Evolutionary conservation across 2,113 vertebrate genomes (phyloP), one percentile per base, ranked within the genome.

Genomic region (Terrapene triunguis): DNA sequence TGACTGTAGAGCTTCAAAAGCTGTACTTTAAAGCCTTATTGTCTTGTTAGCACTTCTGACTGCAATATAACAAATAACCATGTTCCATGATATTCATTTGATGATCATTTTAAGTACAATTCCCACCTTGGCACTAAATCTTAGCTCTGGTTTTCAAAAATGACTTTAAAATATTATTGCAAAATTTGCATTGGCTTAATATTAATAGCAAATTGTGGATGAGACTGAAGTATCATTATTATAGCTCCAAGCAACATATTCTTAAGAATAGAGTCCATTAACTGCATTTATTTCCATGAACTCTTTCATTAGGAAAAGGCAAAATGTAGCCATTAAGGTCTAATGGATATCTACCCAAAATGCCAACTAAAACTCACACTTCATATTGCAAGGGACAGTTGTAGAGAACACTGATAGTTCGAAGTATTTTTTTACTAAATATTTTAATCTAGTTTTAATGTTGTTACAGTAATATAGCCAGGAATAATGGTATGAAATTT

Each of bases 181-280:
- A 95, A 96, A 94, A 96, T 97, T 95, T 96, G 89, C 92, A 96
- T 97, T 96, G 91, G 84, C 94, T 95, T 85, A 94, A 96, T 92
- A 96, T 96, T 95, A 97, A 95, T 96, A 96, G 93, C 90, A 92
- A 95, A 97, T 79, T 93, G 92, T 97, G 94, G 89, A 93, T 95
- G 95, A 96, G 90, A 94, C 87, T 94, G 89, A 96, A 95, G 93
- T 96, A 91, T 96, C 92, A 81, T 97, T 96, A 95, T 96, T 89
- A 38, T 92, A 94, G 96, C 96, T 97, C 96, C 92, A 91, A 97
- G 96, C 90, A 97, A 96, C 96, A 87, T 92, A 79, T 95, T 80
- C 87, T 96, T 96, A 92, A 95, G 92, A 94, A 95, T 81, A 83
- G 94, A 94, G 90, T 96, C 94, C 53, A 86, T 96, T 96, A 97